Evolutionary conservation across 2,888 invertebrate genomes (phyloP), one percentile per base, ranked within the genome.

Genomic region (Trachelus tabidus): DNA sequence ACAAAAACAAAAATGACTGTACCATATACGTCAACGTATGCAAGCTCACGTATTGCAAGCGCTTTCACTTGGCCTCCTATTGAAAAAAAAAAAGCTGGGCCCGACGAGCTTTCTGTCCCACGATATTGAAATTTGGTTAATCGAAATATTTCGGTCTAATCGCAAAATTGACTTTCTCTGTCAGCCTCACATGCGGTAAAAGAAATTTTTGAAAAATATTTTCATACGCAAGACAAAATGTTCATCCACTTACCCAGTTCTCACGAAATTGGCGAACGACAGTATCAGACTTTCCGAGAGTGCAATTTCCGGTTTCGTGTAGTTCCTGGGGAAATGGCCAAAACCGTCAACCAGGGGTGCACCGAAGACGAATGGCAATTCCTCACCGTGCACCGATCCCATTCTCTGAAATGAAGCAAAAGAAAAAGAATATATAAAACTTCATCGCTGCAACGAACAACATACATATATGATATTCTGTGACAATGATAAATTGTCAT

Each of bases 351-450:
- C 96, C 74, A 98, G 92, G 4, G 98, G 98, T 12, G 98, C 98
- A 68, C 98, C 98, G 87, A 98, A 97, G 83, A 98, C 94, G 91
- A 97, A 98, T 0, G 97, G 96, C 81, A 98, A 92, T 88, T 98
- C 98, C 91, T 98, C 98, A 0, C 98, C 98, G 88, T 98, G 97
- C 4, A 97, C 97, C 0, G 97, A 97, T 31, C 98, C 98, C 95
- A 97, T 96, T 82, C 97, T 94, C 95, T 98, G 93, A 79, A 78
- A 80, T 75, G 12, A 31, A 71, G 56, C 9, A 56, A 56, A 56
- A 9, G 56, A 56, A 0, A 56, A 9, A 56, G 23, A 6, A 15
- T 4, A 15, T 56, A 56, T 56, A 9, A 56, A 23, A 56, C 9
- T 56, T 23, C 9, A 23, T 56, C 9, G 23, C 15, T 56, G 23